These are phyloP conservation scores for Temnopleurus reevesii DNA, from an alignment of 53 echinoderm and acorn worm genomes.

Conservation along the genomic window DNA sequence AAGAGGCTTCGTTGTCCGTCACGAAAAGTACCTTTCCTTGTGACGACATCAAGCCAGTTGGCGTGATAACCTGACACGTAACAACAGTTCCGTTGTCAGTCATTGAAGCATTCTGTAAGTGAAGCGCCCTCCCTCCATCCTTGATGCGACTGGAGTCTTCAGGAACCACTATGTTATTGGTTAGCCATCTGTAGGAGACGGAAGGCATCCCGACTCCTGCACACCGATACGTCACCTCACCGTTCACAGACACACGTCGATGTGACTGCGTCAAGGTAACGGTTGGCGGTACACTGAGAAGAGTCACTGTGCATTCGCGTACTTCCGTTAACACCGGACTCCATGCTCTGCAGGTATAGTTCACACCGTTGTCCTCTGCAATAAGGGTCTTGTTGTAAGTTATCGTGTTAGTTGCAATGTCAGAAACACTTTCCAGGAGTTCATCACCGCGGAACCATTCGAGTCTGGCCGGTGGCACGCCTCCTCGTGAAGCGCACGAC, in stretches of 20 bases:
- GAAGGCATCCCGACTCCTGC: conserved; percentile 49
- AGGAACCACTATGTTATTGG: background rate
- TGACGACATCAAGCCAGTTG: conserved; percentile 29
- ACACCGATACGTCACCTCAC: conserved; percentile 46
- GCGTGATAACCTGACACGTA: conserved; percentile 17
- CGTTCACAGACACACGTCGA: background rate
- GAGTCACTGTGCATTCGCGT: conserved; percentile 4
- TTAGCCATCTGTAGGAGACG: conserved; percentile 25
- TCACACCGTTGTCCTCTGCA: conserved; percentile 32
- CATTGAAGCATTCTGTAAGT: background rate
- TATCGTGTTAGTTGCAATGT: background rate
- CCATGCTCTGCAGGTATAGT: background rate
- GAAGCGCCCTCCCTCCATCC: conserved; percentile 17
- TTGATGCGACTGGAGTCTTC: background rate
- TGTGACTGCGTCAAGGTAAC: background rate
- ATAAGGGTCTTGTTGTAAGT: background rate
- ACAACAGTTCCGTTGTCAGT: conserved; percentile 9
- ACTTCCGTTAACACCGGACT: background rate
- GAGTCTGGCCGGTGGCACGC: conserved; percentile 25
- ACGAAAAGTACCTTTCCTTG: background rate
- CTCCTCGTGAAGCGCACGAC: conserved; percentile 30
- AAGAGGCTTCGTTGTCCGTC: background rate
- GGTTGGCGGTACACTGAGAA: conserved; percentile 1
- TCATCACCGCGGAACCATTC: conserved; percentile 7
- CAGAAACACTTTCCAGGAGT: background rate